Evolutionary conservation across 2,113 vertebrate genomes (phyloP).

Genomic region (Cyanoliseus patagonus): DNA sequence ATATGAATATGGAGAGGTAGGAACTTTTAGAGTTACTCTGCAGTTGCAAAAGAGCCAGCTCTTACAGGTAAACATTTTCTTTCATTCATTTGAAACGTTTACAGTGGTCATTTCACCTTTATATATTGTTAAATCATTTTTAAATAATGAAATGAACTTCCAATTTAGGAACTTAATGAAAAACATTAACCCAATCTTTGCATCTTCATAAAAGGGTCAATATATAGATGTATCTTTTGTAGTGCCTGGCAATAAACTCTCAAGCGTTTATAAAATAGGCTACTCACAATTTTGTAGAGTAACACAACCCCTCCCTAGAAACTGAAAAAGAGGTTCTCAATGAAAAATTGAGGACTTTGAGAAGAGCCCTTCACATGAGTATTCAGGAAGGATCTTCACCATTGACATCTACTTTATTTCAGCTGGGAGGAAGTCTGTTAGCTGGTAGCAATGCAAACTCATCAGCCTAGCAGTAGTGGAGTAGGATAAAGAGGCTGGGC

Average conservation of each 20-base stretch:
- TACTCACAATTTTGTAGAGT: background rate
- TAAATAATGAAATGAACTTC: background rate
- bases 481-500: accelerated
- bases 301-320: background rate
- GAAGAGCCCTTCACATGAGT: background rate
- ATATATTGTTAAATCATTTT: background rate
- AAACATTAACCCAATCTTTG: background rate
- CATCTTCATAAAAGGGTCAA: background rate
- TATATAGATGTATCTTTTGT: background rate
- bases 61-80: background rate
- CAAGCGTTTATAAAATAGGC: background rate
- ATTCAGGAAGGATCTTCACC: too few species aligned
- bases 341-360: background rate
- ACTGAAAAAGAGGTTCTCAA: background rate
- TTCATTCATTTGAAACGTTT: background rate
- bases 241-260: background rate
- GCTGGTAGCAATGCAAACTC: background rate
- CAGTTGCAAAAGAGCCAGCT: background rate
- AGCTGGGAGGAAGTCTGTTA: background rate
- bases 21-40: background rate
- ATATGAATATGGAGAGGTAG: background rate
- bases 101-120: background rate
- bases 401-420: background rate
- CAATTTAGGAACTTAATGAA: background rate
- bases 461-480: background rate